Conservation (phyloP, 1,140 invertebrate species). For the Latrodectus geometricus region DNA sequence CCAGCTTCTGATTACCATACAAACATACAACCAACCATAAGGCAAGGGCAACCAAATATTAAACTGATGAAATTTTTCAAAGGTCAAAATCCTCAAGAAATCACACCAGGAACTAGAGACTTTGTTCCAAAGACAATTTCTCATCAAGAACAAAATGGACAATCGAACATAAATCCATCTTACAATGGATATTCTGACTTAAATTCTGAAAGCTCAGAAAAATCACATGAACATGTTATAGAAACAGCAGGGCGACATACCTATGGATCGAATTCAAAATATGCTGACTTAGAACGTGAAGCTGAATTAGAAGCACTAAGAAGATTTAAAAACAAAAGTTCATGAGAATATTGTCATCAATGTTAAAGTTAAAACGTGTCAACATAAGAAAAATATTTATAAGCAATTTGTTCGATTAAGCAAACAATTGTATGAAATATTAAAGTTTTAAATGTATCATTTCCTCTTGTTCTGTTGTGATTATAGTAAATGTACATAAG, state of each 20-base stretch:
- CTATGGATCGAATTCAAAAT: background rate
- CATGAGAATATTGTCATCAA: background rate
- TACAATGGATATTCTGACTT: background rate
- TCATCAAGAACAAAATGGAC: background rate
- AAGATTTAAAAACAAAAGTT: slow-evolving; percentile 10
- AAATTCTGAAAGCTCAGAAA: background rate
- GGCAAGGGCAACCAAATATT: no score
- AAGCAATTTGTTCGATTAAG: no score
- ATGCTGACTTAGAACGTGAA: slow-evolving; percentile 17
- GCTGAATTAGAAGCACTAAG: slow-evolving; percentile 36
- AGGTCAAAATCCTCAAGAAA: background rate
- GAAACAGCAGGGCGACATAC: background rate
- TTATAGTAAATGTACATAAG: no score
- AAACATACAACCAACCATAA: background rate
- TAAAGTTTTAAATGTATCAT: no score
- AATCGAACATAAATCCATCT: background rate
- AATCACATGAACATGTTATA: background rate
- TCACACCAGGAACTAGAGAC: background rate
- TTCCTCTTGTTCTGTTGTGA: no score
- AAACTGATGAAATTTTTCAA: background rate
- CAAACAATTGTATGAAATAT: no score
- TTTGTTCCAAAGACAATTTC: background rate
- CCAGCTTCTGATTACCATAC: background rate
- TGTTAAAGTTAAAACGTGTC: no score
- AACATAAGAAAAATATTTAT: no score